Conservation (phyloP, 2,888 invertebrate species). For the Tetrapedia diversipes region DNA sequence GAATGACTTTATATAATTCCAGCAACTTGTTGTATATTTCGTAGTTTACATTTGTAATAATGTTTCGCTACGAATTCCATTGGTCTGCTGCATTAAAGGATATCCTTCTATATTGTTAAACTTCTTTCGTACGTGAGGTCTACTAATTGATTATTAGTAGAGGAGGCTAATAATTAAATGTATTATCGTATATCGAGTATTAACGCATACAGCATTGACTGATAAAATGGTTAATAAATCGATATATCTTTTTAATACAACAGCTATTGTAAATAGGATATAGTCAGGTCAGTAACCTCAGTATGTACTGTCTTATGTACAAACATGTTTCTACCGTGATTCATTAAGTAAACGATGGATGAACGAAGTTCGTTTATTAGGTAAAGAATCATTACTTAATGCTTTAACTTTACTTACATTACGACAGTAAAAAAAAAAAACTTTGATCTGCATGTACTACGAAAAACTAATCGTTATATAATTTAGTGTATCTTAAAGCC, state of each 20-base stretch:
- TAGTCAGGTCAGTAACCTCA: conserved; percentile 53
- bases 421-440: conserved; percentile 10
- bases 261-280: conserved; percentile 57
- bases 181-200: conserved; percentile 49
- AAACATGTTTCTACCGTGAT: conserved; percentile 56
- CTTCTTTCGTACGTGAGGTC: conserved; percentile 44
- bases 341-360: conserved; percentile 27
- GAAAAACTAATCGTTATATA: conserved; percentile 17
- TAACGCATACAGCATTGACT: conserved; percentile 40
- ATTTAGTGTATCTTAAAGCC: conserved; percentile 11
- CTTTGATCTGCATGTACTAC: conserved; percentile 10
- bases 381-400: conserved; percentile 42
- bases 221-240: conserved; percentile 48
- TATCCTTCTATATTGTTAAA: conserved; percentile 40
- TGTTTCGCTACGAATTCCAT: conserved; percentile 40
- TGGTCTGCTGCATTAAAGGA: conserved; percentile 38
- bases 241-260: conserved; percentile 55
- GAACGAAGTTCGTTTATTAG: conserved; percentile 42
- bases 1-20: conserved; percentile 48
- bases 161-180: conserved; percentile 39
- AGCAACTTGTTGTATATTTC: conserved; percentile 51
- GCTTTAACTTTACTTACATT: conserved; percentile 34
- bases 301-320: conserved; percentile 49
- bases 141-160: conserved; percentile 53
- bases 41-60: conserved; percentile 52